phyloP scores from a whole-genome alignment of 2,888 invertebrate species.

The Anarsia innoxiella region DNA sequence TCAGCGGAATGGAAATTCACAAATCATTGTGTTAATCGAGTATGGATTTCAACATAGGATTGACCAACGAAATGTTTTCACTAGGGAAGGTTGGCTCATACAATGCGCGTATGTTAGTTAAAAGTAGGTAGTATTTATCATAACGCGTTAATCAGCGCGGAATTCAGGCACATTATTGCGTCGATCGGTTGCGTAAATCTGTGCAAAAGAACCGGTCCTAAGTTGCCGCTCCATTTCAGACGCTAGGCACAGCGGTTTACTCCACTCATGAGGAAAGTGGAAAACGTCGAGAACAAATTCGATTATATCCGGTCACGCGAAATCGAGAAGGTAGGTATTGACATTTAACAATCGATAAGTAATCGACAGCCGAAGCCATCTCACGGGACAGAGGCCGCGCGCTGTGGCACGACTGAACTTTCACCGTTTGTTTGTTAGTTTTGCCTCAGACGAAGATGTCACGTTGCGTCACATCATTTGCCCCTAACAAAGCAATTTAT shows the following conservation, averaged over 20 bases:
- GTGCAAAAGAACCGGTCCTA: constrained; percentile 50
- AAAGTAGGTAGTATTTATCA: constrained; percentile 44
- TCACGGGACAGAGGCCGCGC: constrained; percentile 23
- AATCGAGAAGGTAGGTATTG: constrained; percentile 23
- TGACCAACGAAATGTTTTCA: constrained; percentile 12
- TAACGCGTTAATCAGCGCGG: constrained; percentile 57
- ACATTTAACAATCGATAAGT: constrained; percentile 30
- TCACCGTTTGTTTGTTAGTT: constrained; percentile 63
- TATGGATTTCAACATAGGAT: constrained; percentile 10
- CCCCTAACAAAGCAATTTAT: constrained; percentile 34
- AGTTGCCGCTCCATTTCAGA: constrained; percentile 62
- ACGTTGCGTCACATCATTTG: constrained; percentile 45
- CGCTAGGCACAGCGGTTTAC: constrained; percentile 21
- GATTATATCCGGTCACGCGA: constrained; percentile 19
- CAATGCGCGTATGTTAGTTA: constrained; percentile 30
- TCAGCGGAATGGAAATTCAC: constrained; percentile 2
- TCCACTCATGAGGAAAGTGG: constrained; percentile 34
- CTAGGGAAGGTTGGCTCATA: constrained; percentile 21
- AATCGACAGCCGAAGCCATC: constrained; percentile 23
- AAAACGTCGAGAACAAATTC: constrained; percentile 26
- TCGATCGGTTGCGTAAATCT: constrained; percentile 59
- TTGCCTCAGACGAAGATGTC: constrained; percentile 45
- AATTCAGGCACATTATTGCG: constrained; percentile 61
- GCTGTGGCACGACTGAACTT: constrained; percentile 41
- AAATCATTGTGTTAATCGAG: constrained; percentile 8